These are phyloP conservation scores for Lochmaea capreae DNA, from an alignment of 2,888 invertebrate species.

Conservation along the genomic window DNA sequence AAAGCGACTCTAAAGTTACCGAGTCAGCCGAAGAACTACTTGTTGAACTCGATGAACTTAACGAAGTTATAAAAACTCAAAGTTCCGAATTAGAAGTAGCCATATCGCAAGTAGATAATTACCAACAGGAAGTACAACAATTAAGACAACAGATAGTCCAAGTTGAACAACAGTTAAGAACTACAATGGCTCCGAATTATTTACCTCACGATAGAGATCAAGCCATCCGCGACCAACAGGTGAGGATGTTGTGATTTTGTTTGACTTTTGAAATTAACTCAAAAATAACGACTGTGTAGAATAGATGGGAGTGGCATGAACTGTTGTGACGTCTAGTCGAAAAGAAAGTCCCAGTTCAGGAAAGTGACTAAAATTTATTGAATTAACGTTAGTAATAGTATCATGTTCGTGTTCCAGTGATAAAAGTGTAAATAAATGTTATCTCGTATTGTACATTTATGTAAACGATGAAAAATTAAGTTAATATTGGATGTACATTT, in stretches of 20 bases:
- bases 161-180: constrained; percentile 88
- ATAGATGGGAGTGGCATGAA: constrained; percentile 57
- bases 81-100: constrained; percentile 78
- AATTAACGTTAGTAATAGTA: too few species aligned
- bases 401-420: constrained; percentile 17
- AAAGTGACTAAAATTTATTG: constrained; percentile 26
- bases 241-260: constrained; percentile 67
- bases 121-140: constrained; percentile 87
- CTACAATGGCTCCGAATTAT: constrained; percentile 85
- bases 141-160: constrained; percentile 86
- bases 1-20: constrained; percentile 81
- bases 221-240: constrained; percentile 88
- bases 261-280: constrained; percentile 45
- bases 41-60: constrained; percentile 76
- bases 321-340: constrained; percentile 44
- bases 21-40: constrained; percentile 78
- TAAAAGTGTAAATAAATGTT: constrained; percentile 12
- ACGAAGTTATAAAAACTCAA: constrained; percentile 73
- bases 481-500: neutral
- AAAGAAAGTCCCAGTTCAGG: constrained; percentile 32
- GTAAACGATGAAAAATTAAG: neutral
- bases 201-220: constrained; percentile 85
- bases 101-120: constrained; percentile 86
- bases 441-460: neutral
- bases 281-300: constrained; percentile 44